phyloP scores from a whole-genome alignment of 1,140 invertebrate species.

The Calliphora vicina region DNA sequence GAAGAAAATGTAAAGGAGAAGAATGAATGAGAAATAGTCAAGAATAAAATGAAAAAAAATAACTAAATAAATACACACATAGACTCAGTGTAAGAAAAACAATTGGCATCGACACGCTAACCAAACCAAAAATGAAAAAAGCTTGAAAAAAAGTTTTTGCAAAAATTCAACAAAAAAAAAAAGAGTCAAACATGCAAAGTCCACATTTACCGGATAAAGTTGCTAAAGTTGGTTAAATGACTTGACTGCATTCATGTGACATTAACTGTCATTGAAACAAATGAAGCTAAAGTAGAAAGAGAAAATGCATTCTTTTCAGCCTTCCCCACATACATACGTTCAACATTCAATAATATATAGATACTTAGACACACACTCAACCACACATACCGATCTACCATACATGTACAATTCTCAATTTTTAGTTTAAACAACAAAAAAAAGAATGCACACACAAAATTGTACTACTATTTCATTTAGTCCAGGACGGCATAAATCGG shows the following conservation, averaged over 20 bases:
- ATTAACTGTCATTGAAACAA: conserved; percentile 27
- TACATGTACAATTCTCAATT: not conserved
- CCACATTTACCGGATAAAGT: conserved; percentile 30
- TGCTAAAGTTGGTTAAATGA: conserved; percentile 28
- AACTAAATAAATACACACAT: not conserved
- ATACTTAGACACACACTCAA: not conserved
- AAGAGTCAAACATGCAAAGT: conserved; percentile 25
- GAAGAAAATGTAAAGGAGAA: not conserved
- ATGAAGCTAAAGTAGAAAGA: conserved; percentile 13
- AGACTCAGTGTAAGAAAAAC: conserved; percentile 2
- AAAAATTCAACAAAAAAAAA: not conserved
- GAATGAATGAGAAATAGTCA: not conserved
- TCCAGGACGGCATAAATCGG: too few species aligned
- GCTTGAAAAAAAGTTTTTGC: not conserved
- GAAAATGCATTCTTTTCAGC: not conserved
- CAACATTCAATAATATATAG: not conserved
- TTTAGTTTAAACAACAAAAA: not conserved
- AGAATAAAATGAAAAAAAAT: not conserved
- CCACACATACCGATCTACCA: not conserved
- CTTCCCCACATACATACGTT: not conserved
- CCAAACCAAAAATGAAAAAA: not conserved
- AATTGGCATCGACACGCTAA: conserved; percentile 31
- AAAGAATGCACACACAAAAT: not conserved
- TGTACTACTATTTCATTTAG: not conserved
- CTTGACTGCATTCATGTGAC: conserved; percentile 31